These are phyloP conservation scores for Drosophila malerkotliana DNA, from an alignment of 1,140 invertebrate genomes.

Conservation along the genomic window DNA sequence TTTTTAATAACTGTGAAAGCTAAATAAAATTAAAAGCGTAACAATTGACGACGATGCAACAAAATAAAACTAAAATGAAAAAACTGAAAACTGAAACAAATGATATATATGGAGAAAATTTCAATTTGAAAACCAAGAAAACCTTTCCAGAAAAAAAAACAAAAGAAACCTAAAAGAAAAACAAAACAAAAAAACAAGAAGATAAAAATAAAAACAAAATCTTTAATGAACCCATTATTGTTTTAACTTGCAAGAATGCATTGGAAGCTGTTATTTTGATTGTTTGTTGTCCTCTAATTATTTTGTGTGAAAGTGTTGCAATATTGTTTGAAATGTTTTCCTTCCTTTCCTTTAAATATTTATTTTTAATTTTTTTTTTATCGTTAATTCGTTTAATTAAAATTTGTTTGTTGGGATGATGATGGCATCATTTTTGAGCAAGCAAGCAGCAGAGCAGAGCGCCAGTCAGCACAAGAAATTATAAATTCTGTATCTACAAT, in stretches of 20 bases:
- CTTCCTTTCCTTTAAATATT: not conserved
- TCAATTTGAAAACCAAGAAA: conserved; percentile 47
- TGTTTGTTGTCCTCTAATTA: conserved; percentile 24
- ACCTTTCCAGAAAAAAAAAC: conserved; percentile 67
- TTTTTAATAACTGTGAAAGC: conserved; percentile 84
- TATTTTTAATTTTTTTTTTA: conserved; percentile 6
- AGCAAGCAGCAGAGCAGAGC: conserved; percentile 64
- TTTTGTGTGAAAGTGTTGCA: conserved; percentile 60
- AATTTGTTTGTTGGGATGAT: conserved; percentile 61
- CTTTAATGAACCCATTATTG: conserved; percentile 65
- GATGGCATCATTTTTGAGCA: conserved; percentile 61
- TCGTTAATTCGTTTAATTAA: not conserved
- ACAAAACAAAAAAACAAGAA: conserved; percentile 35
- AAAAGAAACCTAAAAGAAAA: conserved; percentile 6
- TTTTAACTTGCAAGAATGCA: conserved; percentile 51
- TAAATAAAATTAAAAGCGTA: conserved; percentile 83
- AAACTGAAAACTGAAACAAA: conserved; percentile 1
- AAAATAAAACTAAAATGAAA: conserved; percentile 38
- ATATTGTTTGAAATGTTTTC: conserved; percentile 44
- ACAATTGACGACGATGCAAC: conserved; percentile 68
- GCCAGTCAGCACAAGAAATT: conserved; percentile 32
- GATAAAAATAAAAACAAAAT: conserved; percentile 69
- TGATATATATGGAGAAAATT: conserved; percentile 30
- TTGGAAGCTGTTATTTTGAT: conserved; percentile 25
- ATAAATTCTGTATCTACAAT: conserved; percentile 29